Percentiles rank a stretch among this genome's conserved stretches.
phyloP scores from a whole-genome alignment of 2,113 vertebrate species.

The Pica pica region DNA sequence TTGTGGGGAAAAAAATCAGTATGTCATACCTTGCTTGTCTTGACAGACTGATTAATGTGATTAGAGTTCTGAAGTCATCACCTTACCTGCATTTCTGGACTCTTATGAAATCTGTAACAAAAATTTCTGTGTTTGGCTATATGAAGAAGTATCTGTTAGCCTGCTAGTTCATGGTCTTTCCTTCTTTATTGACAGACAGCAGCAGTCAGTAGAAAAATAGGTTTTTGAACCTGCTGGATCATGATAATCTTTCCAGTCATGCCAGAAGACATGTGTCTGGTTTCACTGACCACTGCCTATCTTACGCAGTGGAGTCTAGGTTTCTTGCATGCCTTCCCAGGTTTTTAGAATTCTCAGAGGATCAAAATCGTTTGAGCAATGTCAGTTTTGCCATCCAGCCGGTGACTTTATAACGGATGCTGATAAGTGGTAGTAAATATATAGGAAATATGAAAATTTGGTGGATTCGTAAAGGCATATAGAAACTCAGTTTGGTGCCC shows the following conservation, averaged over 20 bases:
- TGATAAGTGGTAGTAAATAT: not conserved
- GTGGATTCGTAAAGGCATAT: not conserved
- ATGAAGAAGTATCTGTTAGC: not conserved
- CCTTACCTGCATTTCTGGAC: constrained; percentile 16
- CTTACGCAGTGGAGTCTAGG: not conserved
- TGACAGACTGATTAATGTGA: not conserved
- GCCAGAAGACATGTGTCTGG: not conserved
- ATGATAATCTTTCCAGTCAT: constrained; percentile 26
- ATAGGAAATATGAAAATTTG: not conserved
- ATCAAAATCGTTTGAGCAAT: not conserved
- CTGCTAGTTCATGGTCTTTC: not conserved
- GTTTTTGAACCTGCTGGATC: constrained; percentile 70
- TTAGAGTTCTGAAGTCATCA: not conserved
- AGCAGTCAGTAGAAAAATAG: constrained; percentile 63
- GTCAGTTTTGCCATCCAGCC: not conserved
- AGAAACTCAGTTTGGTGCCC: not conserved
- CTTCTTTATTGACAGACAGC: constrained; percentile 63
- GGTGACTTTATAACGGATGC: not conserved
- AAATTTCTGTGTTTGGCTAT: not conserved
- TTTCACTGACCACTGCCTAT: not conserved
- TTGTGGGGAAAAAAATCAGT: not conserved
- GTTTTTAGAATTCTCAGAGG: not conserved
- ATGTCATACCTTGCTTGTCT: not conserved
- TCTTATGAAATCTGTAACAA: not conserved
- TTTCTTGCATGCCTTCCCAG: not conserved